These are phyloP conservation scores for Ephialtes manifestator DNA, from an alignment of 2,888 invertebrate species.

Conservation along the genomic window DNA sequence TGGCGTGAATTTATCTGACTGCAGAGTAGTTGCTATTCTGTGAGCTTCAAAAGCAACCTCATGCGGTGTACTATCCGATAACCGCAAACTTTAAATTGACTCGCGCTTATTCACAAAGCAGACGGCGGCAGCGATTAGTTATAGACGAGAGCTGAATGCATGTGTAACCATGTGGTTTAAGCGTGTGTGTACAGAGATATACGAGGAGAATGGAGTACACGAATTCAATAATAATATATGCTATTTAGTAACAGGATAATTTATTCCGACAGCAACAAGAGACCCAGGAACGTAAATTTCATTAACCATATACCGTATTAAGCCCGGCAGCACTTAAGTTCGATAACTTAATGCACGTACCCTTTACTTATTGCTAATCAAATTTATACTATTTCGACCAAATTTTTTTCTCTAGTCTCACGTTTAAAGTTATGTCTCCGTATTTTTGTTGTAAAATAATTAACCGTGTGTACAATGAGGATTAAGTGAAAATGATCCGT, in stretches of 20 bases:
- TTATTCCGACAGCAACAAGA: conserved; percentile 17
- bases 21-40: not conserved
- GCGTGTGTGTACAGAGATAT: not conserved
- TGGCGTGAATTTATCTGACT: conserved; percentile 10
- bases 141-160: conserved; percentile 6
- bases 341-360: not conserved
- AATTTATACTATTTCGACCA: not conserved
- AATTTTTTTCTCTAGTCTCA: not conserved
- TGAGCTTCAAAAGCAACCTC: conserved; percentile 4
- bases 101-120: conserved; percentile 35
- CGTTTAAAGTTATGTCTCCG: not conserved
- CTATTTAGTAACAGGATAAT: conserved; percentile 45
- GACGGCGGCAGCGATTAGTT: conserved; percentile 27
- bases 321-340: not conserved
- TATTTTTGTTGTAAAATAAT: not conserved
- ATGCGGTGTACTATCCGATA: conserved; percentile 27
- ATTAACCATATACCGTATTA: not conserved
- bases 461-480: not conserved
- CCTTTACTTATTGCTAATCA: not conserved
- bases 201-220: not conserved
- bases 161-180: not conserved
- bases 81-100: conserved; percentile 61
- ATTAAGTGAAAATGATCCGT: too few species aligned
- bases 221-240: conserved; percentile 29
- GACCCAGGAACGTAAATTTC: too few species aligned